phyloP scores from a whole-genome alignment of 2,797 vertebrate species.

The Eospalax fontanierii region DNA sequence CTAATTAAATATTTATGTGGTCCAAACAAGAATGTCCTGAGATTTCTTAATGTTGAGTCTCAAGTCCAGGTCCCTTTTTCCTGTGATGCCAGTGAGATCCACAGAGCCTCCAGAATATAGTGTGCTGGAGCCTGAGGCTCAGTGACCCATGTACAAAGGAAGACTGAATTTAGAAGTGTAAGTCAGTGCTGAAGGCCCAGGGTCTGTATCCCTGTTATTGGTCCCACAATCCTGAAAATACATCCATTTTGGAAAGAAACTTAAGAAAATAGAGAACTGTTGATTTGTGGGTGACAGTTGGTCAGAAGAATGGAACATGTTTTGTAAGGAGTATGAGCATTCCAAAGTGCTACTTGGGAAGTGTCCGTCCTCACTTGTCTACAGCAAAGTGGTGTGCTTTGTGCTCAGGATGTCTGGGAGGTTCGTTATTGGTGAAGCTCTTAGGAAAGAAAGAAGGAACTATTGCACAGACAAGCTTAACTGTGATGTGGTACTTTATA shows the following conservation, averaged over 20 bases:
- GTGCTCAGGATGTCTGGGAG: conserved; percentile 43
- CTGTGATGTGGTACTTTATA: background rate
- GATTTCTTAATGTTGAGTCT: background rate
- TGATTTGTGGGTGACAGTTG: background rate
- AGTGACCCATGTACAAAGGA: background rate
- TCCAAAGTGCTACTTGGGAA: background rate
- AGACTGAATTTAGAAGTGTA: background rate
- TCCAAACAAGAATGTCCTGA: background rate
- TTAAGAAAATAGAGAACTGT: conserved; percentile 8
- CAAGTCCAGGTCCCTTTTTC: conserved; percentile 14
- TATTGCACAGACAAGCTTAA: background rate
- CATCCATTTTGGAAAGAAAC: conserved; percentile 18
- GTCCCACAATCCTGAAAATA: background rate
- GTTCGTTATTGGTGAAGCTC: background rate
- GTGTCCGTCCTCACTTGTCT: conserved; percentile 26
- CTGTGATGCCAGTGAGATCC: background rate
- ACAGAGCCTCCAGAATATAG: background rate
- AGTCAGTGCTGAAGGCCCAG: background rate
- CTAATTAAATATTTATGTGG: background rate
- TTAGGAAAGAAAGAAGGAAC: background rate
- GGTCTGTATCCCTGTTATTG: background rate
- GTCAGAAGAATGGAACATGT: conserved; percentile 33
- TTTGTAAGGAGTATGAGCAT: background rate
- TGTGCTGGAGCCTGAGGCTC: background rate
- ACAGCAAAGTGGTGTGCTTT: conserved; percentile 24